Base-by-base conservation (phyloP, 2,797 vertebrate genomes). In the Momotus momota region DNA sequence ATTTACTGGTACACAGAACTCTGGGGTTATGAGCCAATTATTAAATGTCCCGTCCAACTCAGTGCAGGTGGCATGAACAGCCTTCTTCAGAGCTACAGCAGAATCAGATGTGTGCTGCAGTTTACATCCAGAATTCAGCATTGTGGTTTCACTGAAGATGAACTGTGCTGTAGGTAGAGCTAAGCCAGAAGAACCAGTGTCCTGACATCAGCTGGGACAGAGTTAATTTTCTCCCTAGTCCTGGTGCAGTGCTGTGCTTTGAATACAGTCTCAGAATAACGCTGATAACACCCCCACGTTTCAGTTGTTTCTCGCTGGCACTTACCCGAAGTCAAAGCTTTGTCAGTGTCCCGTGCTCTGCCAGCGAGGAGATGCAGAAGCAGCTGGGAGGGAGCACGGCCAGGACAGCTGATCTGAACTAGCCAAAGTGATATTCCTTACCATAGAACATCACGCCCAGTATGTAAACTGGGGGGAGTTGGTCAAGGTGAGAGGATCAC, bases 41-140 rank as follows among this genome's bases (percentile, higher is more conserved):
- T 52, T 61, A 38, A 70, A 46, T 20, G 51, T 43, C n/a, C 65
- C 58, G 66, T 33, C 11, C 61, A 88, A 55, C 41, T 12, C 40
- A 78, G 52, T 6, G 21, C 81, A 86, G 69, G 64, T 57, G 54
- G 41, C 48, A 82, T 0, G 2, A 74, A 40, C 31, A 73, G 52
- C n/a, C 73, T 80, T 19, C 45, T 60, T 10, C 4, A 5, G 54
- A 58, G 13, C 33, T 57, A 7, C 1, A 51, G 64, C 15, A 62
- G 73, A 83, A 21, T 40, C 18, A 0, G 0, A 2, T 11, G 11
- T 41, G 22, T 27, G 22, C 38, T 1, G 4, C 0, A 81, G 27
- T 40, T 81, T 4, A 12, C 12, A 7, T 2, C 6, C 3, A 33
- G 70, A 66, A 79, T 3, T 45, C 29, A 70, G 25, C 17, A 27